phyloP scores from a whole-genome alignment of 2,888 invertebrate species.

The Epinotia brunnichana region DNA sequence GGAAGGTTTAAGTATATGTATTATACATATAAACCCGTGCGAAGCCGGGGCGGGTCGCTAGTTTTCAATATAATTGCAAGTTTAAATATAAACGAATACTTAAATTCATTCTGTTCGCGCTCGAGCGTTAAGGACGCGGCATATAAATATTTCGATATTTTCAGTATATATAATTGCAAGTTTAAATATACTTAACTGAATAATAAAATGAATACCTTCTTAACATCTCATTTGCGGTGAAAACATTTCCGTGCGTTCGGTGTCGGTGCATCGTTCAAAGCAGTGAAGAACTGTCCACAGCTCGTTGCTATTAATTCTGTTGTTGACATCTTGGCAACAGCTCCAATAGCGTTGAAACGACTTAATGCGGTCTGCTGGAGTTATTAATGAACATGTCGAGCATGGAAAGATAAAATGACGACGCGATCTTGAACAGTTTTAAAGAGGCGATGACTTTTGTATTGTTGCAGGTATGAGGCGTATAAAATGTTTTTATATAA shows the following conservation, averaged over 20 bases:
- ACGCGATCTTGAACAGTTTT: not conserved
- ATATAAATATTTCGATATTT: no score
- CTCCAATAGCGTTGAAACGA: constrained; percentile 6
- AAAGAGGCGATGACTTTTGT: not conserved
- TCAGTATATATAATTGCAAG: no score
- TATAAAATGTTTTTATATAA: no score
- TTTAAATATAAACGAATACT: no score
- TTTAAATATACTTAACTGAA: no score
- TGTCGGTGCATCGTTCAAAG: not conserved
- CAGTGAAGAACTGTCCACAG: not conserved
- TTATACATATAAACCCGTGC: no score
- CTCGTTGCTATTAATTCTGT: constrained; percentile 30
- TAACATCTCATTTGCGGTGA: not conserved
- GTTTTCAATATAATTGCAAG: no score
- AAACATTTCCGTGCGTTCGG: not conserved
- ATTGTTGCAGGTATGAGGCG: not conserved
- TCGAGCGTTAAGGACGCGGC: no score
- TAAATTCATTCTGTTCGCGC: no score
- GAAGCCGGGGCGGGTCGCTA: no score
- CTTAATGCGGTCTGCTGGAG: constrained; percentile 6
- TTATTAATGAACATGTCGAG: constrained; percentile 32
- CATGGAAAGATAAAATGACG: not conserved
- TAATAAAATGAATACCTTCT: no score
- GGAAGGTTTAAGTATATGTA: no score
- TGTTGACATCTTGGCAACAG: constrained; percentile 33